phyloP scores from a whole-genome alignment of 1,140 invertebrate genomes.

The Panagrolaimus sp. region DNA sequence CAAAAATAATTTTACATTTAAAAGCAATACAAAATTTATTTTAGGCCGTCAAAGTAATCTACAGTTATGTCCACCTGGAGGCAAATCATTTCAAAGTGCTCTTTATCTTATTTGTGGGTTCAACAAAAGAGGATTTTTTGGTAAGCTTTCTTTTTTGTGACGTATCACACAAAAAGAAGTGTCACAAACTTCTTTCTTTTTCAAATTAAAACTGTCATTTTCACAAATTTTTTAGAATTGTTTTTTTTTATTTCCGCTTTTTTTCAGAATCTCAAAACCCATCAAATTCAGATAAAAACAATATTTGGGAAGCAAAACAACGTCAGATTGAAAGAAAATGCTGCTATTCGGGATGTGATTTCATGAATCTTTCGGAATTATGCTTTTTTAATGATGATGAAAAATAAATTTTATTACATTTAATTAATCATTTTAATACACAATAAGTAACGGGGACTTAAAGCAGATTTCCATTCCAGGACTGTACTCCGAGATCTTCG shows the following conservation, averaged over 20 bases:
- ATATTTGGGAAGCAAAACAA: not conserved
- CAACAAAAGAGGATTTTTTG: not conserved
- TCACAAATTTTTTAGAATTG: not conserved
- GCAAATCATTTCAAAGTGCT: not conserved
- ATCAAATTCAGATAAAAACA: not conserved
- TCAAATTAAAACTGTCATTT: slow-evolving; percentile 3
- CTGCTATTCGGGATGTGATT: slow-evolving; percentile 10
- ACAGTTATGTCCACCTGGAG: not conserved
- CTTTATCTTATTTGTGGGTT: not conserved
- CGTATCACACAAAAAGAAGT: too few relatives aligned
- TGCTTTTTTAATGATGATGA: not conserved
- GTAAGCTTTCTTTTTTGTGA: not conserved
- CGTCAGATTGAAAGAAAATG: slow-evolving; percentile 2
- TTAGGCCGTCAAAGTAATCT: not conserved
- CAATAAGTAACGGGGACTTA: too few relatives aligned
- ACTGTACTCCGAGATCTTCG: not conserved
- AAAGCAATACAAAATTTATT: not conserved
- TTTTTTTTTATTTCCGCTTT: not conserved
- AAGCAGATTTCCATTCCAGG: not conserved
- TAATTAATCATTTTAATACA: too few relatives aligned
- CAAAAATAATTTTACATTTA: too few relatives aligned
- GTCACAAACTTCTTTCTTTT: not conserved
- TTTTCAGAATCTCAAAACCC: not conserved
- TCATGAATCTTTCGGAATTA: not conserved
- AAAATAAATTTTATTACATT: too few relatives aligned